Evolutionary conservation across 2,888 invertebrate genomes (phyloP), one percentile per base, ranked within the genome.

Genomic region (Euzetes globulus): DNA sequence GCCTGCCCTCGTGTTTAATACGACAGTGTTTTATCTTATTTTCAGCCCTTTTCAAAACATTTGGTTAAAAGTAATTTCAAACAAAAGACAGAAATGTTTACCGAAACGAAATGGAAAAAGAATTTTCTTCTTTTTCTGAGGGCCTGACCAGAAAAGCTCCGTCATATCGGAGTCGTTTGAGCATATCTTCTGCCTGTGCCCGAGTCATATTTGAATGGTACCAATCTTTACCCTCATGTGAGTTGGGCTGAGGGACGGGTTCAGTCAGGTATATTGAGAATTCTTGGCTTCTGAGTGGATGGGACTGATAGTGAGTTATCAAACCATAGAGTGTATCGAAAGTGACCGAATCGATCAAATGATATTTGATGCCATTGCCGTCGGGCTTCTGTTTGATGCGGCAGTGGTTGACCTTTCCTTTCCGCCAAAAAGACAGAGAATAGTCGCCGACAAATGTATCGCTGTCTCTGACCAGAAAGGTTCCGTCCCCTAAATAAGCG

Each of bases 381-480:
- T 90, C 88, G 77, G 94, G 80, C 27, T 70, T 25, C n/a, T n/a
- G n/a, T n/a, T n/a, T 72, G 93, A 96, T 96, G 65, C 94, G 87
- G 82, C 95, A 95, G 82, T 96, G 96, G 83, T 93, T 93, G 0
- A 92, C 92, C 80, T 89, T 89, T 58, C 90, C 91, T 50, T 82
- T 80, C 47, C 94, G 87, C 94, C 92, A 93, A 84, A 97, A 96
- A 0, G 95, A 96, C 33, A 97, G 84, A 77, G 94, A 94, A 82
- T 94, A 96, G 83, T 96, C 96, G 0, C 96, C 96, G 0, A 95
- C 92, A 83, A 96, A 96, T 0, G 95, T 96, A 33, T 94, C 94
- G 81, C 95, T 94, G 79, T 94, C 83, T 41, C 96, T 86, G 0
- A 97, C 96, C 37, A 95, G 86, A 82, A 95, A 95, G 0, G 94